These are phyloP conservation scores for Drosophila nigrodunni DNA, from an alignment of 1,140 invertebrate species.

Conservation along the genomic window DNA sequence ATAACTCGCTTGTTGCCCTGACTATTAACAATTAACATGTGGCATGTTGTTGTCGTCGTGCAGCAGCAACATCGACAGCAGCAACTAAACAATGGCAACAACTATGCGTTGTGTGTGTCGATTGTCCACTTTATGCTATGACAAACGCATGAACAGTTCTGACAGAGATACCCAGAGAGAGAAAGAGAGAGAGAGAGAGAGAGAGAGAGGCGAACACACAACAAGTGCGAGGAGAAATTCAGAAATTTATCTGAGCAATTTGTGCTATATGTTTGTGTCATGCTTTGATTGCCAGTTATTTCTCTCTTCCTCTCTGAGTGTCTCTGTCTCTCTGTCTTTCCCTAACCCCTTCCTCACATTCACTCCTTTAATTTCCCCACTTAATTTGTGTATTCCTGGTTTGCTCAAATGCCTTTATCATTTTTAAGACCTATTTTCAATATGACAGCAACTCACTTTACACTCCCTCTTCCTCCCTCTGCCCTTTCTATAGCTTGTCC, in stretches of 20 bases:
- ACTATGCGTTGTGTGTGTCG: constrained; percentile 21
- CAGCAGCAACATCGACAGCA: constrained; percentile 11
- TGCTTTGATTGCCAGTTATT: constrained; percentile 26
- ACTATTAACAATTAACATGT: constrained; percentile 63
- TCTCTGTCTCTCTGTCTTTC: neutral
- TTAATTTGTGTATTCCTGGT: constrained; percentile 9
- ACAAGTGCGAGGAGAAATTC: neutral
- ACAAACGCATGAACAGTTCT: constrained; percentile 33
- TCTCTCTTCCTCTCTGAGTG: neutral
- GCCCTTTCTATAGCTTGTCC: neutral
- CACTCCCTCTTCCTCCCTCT: neutral
- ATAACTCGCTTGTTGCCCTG: constrained; percentile 20
- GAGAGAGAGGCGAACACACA: neutral
- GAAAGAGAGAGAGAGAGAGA: neutral
- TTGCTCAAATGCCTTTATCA: constrained; percentile 17
- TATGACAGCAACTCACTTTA: constrained; percentile 18
- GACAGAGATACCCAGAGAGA: neutral
- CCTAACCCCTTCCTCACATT: neutral
- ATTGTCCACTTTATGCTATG: constrained; percentile 29
- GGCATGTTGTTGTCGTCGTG: constrained; percentile 47
- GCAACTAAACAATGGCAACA: constrained; percentile 30
- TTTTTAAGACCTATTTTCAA: constrained; percentile 17
- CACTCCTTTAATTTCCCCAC: neutral
- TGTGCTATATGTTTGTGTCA: constrained; percentile 32
- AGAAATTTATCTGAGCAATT: constrained; percentile 29